Evolutionary conservation across 2,797 vertebrate genomes (phyloP).

Genomic region (Rallus crepitans): DNA sequence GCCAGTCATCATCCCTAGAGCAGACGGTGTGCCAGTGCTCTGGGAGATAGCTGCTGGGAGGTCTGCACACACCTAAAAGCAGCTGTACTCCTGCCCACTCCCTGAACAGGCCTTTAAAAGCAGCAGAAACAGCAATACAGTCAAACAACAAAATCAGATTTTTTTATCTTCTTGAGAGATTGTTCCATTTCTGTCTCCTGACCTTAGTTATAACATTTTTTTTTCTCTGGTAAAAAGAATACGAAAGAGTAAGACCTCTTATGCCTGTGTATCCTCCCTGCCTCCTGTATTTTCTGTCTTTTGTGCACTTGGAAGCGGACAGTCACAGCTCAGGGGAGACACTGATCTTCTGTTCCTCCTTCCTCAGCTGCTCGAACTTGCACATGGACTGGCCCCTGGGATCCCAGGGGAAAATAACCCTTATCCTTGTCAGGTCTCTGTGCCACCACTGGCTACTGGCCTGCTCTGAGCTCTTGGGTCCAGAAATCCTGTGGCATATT

Average conservation of each 20-base stretch:
- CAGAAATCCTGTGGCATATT: neutral
- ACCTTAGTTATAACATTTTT: neutral
- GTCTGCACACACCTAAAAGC: neutral
- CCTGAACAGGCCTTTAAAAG: neutral
- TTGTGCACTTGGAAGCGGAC: neutral
- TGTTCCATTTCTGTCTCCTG: neutral
- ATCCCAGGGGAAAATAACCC: neutral
- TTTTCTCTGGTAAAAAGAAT: neutral
- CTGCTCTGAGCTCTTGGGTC: neutral
- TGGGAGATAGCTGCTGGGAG: neutral
- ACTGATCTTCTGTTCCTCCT: neutral
- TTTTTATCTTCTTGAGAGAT: neutral
- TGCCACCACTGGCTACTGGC: neutral
- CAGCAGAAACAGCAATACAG: neutral
- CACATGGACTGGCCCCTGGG: no score
- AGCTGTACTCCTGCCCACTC: neutral
- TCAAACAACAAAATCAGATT: neutral
- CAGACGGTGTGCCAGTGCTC: accelerated
- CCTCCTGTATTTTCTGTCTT: neutral
- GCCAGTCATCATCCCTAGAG: neutral
- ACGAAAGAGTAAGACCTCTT: neutral
- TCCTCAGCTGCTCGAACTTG: accelerated
- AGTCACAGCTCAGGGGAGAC: neutral
- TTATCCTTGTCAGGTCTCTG: neutral
- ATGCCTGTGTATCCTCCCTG: no score